Base-by-base conservation (phyloP, 1,140 invertebrate species). In the Sesamia nonagrioides region DNA sequence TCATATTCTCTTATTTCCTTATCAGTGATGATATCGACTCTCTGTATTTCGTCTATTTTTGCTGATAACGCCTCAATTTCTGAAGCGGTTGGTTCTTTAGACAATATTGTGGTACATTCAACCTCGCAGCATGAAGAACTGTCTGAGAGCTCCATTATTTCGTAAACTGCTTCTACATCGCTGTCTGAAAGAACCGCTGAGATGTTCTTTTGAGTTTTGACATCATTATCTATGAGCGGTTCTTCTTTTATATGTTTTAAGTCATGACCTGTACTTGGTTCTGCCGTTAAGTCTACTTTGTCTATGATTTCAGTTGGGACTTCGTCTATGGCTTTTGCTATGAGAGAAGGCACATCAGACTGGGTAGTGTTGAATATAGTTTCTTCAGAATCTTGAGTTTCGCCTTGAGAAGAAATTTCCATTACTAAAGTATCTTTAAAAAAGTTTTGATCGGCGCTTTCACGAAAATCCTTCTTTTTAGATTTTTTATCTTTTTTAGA, bases 21-120 rank as follows among this genome's bases (percentile, higher is more conserved):
- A 5, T 87, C 86, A 7, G 84, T 88, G 0, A 88, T 72, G 3
- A 84, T 68, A 63, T 89, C 86, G 40, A 90, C 89, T 83, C 87
- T 76, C 18, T 92, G 89, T 42, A 94, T 94, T 81, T 95, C 91
- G 60, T 95, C 95, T 79, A 95, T 92, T 88, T 92, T 95, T 35
- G 89, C 92, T 6, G 94, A 94, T 4, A 95, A 82, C 15, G 90
- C 93, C 63, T 88, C 92, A 69, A 94, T 94, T 85, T 94, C 92
- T 77, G 90, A 84, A 11, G 90, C 78, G 0, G 92, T 95, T 6
- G 91, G 92, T 80, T 94, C 92, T 82, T 95, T 94, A 9, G 95
- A 95, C 58, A 95, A 69, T 9, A 88, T 88, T 40, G 35, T 52
- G 6, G 87, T 84, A n/a, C 86, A 87, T 85, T 92, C 92, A 0